A percentile compares a stretch with the other conserved stretches of the same genome.
Evolutionary conservation across 2,113 vertebrate species (phyloP).

Genomic region (Gobio gobio): DNA sequence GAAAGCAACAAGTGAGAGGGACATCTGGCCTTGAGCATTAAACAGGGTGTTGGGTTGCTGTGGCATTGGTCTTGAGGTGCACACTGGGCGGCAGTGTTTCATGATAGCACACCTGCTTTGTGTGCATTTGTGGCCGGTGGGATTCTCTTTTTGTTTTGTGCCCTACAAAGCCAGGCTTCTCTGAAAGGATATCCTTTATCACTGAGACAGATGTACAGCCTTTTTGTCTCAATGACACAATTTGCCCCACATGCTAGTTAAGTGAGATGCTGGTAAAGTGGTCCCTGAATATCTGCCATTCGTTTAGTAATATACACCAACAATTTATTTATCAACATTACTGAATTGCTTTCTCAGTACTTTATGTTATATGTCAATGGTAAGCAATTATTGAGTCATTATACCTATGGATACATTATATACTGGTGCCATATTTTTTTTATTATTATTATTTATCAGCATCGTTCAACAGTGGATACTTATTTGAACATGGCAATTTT

Average conservation of each 20-base stretch:
- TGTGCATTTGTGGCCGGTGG: constrained; percentile 1
- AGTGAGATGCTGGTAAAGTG: not conserved
- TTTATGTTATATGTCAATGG: too few relatives aligned
- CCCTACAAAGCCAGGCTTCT: not conserved
- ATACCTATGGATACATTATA: not conserved
- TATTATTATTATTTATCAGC: too few relatives aligned
- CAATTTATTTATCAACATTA: not conserved
- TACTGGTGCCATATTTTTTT: not conserved
- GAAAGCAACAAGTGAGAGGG: not conserved
- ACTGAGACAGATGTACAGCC: constrained; percentile 46
- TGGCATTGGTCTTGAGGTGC: constrained; percentile 13
- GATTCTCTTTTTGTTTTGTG: constrained; percentile 1
- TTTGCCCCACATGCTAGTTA: constrained; percentile 21
- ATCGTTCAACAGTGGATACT: too few relatives aligned
- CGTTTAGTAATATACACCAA: not conserved
- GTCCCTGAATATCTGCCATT: not conserved
- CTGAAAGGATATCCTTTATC: constrained; percentile 50
- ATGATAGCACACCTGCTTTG: constrained; percentile 21
- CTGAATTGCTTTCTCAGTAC: too few relatives aligned
- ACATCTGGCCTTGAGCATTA: constrained; percentile 45
- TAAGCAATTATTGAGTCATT: not conserved
- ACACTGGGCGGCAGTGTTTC: constrained; percentile 13
- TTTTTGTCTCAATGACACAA: constrained; percentile 36
- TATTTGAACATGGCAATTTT: too few relatives aligned
- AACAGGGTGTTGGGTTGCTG: constrained; percentile 13